Evolutionary conservation across 2,888 invertebrate genomes (phyloP).

Genomic region (Acrobasis repandana): DNA sequence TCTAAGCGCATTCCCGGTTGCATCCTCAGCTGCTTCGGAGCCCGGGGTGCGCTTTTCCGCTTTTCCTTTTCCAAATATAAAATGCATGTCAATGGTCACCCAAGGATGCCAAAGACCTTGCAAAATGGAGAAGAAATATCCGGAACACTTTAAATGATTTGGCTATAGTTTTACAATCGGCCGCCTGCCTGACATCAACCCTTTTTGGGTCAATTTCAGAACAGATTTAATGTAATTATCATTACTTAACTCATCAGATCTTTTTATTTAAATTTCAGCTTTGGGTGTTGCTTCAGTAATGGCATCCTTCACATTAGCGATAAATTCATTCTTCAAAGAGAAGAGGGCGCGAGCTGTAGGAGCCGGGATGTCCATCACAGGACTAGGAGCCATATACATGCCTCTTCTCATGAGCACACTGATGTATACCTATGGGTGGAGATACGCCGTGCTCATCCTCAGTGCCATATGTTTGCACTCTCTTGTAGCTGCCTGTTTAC

Average conservation of each 20-base stretch:
- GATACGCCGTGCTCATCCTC: slow-evolving; percentile 85
- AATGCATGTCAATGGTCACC: too few relatives aligned
- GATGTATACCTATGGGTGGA: slow-evolving; percentile 80
- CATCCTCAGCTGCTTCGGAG: too few relatives aligned
- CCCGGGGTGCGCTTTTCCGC: too few relatives aligned
- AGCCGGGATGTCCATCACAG: slow-evolving; percentile 85
- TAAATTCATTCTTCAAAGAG: slow-evolving; percentile 85
- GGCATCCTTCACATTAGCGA: slow-evolving; percentile 84
- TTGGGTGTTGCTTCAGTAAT: slow-evolving; percentile 83
- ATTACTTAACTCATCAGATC: slow-evolving; percentile 77
- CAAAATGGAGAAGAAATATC: too few relatives aligned
- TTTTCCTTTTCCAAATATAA: too few relatives aligned
- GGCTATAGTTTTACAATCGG: too few relatives aligned
- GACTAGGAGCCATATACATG: slow-evolving; percentile 86
- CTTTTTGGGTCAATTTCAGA: too few relatives aligned
- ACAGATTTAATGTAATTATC: too few relatives aligned
- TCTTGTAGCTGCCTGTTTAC: slow-evolving; percentile 81
- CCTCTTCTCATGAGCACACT: slow-evolving; percentile 84
- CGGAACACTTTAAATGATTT: too few relatives aligned
- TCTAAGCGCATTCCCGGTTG: too few relatives aligned
- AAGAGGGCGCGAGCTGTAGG: slow-evolving; percentile 85
- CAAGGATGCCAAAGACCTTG: too few relatives aligned
- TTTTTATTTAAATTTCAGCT: slow-evolving; percentile 80
- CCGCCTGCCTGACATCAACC: too few relatives aligned
- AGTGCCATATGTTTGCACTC: slow-evolving; percentile 85